Evolutionary conservation across 2,888 invertebrate species (phyloP), one percentile per base, ranked within the genome.

Genomic region (Acrobasis consociella): DNA sequence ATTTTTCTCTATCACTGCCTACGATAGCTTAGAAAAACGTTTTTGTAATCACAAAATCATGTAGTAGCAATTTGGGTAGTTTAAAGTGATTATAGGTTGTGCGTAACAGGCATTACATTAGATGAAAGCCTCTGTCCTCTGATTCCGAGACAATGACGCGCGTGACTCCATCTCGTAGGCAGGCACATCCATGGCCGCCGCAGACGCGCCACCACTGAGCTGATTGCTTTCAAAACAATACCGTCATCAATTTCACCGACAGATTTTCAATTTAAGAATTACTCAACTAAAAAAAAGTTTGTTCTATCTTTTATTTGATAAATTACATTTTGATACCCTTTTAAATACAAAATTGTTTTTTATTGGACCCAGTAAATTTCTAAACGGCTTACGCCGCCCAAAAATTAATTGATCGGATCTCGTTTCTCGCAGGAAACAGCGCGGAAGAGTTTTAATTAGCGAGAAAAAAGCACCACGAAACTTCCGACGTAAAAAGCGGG

Each of bases 371-470:
- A 86, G 85, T 91, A 89, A 90, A 89, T 89, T 90, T 86, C 78
- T 85, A 82, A 84, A 85, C 72, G 82, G 89, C 91, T 90, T 90
- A 89, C 86, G 82, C 84, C 80, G 83, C 86, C 89, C 81, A 89
- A 91, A 91, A 91, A 90, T 88, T 91, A 92, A 92, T 92, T 92
- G 92, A 91, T 91, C 87, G 91, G 82, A 90, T 91, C 91, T 87
- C 90, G 90, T 89, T 91, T 85, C 87, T 84, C 79, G 79, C 82
- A 89, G 89, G 89, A 91, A 91, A 91, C 90, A 87, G 90, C 88
- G 91, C 86, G 89, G 92, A 92, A 91, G 91, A 91, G 91, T 92
- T 92, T 92, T 91, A 92, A 91, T 92, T 91, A 92, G 91, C 87
- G 88, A 88, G 86, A 89, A 90, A 91, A 91, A 91, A 86, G 81